Conservation (phyloP, 2,888 invertebrate genomes). For the Schizotus pectinicornis region DNA sequence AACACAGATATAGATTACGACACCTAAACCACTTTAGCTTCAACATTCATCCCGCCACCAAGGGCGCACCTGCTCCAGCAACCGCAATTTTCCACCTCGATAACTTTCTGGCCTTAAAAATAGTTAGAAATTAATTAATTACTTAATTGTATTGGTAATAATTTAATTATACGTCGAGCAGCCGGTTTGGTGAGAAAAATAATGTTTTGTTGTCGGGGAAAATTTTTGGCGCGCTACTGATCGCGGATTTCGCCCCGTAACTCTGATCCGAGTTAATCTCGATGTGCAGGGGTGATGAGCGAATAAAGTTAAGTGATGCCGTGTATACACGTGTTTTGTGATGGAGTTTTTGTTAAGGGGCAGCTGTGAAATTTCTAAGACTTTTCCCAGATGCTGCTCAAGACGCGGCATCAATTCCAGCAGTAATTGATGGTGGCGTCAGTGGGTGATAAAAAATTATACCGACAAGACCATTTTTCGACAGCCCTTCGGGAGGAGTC, state of each 20-base stretch:
- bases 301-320: constrained; percentile 42
- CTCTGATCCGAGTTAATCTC: constrained; percentile 4
- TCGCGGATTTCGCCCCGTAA: too few relatives aligned
- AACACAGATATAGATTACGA: constrained; percentile 36
- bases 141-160: too few relatives aligned
- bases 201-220: too few relatives aligned
- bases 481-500: too few relatives aligned
- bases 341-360: constrained; percentile 34
- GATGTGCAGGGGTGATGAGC: constrained; percentile 30
- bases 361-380: constrained; percentile 30
- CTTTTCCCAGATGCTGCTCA: constrained; percentile 24
- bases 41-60: constrained; percentile 7
- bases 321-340: constrained; percentile 43
- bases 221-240: too few relatives aligned
- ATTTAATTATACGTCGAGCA: too few relatives aligned
- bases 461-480: too few relatives aligned
- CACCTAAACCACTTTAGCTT: constrained; percentile 31
- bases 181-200: too few relatives aligned
- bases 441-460: background rate
- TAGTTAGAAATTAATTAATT: too few relatives aligned
- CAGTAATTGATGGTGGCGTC: constrained; percentile 12
- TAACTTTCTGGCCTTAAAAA: too few relatives aligned
- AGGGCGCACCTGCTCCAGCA: constrained; percentile 12
- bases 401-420: constrained; percentile 14
- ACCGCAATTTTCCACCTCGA: too few relatives aligned